These are phyloP conservation scores for Pseudonaja textilis DNA, from an alignment of 2,113 vertebrate species.

Conservation along the genomic window DNA sequence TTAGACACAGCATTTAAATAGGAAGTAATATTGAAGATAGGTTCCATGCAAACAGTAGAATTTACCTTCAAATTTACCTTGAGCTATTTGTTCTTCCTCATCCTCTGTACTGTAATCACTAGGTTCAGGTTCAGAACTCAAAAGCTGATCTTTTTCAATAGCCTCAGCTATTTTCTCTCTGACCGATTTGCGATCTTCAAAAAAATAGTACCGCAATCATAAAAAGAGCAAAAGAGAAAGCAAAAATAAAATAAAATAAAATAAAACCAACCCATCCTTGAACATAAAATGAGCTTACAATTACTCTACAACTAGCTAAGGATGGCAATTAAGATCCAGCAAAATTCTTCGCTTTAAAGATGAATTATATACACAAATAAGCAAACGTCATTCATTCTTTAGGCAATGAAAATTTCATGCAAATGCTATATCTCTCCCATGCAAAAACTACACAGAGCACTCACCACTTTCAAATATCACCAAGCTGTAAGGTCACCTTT, in stretches of 20 bases:
- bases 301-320: neutral
- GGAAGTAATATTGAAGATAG: neutral
- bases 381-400: slow-evolving; percentile 22
- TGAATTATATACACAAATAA: slow-evolving; percentile 22
- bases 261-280: neutral
- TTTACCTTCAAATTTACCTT: slow-evolving; percentile 47
- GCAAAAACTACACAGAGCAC: slow-evolving; percentile 11
- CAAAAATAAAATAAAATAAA: slow-evolving; percentile 19
- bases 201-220: slow-evolving; percentile 48
- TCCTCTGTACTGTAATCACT: slow-evolving; percentile 70
- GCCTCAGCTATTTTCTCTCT: slow-evolving; percentile 75
- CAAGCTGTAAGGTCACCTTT: neutral
- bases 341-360: slow-evolving; percentile 20
- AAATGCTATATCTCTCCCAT: slow-evolving; percentile 3
- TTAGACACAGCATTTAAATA: neutral
- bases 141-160: slow-evolving; percentile 51
- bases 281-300: neutral
- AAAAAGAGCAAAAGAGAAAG: slow-evolving; percentile 34
- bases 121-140: slow-evolving; percentile 68
- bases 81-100: slow-evolving; percentile 54
- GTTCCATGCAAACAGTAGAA: neutral
- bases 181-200: slow-evolving; percentile 72
- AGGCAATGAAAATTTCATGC: slow-evolving; percentile 20
- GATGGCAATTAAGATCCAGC: slow-evolving; percentile 3
- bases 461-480: slow-evolving; percentile 5